These are phyloP conservation scores for Pipistrellus nathusii DNA, from an alignment of 2,797 vertebrate species.

Conservation along the genomic window DNA sequence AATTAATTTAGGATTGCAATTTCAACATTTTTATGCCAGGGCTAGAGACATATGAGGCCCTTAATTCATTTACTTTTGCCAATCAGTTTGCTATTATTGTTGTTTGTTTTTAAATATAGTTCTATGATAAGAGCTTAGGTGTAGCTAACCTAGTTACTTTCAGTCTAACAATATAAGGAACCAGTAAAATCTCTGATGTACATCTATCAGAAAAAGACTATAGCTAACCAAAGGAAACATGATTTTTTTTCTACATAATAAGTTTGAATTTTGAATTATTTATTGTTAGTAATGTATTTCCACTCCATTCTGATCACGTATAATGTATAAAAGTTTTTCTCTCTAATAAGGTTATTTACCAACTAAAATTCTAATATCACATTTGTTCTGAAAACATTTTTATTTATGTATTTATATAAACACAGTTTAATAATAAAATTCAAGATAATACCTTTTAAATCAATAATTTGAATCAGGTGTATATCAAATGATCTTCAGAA, in stretches of 20 bases:
- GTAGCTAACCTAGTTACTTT: background rate
- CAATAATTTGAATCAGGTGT: background rate
- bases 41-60: background rate
- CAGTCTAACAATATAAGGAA: background rate
- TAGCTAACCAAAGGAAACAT: background rate
- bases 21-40: background rate
- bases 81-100: background rate
- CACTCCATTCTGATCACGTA: background rate
- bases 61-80: background rate
- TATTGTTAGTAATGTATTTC: background rate
- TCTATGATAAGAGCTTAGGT: background rate
- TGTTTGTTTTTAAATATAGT: background rate
- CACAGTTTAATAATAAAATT: background rate
- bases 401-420: background rate
- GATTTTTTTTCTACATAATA: background rate
- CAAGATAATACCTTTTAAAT: background rate
- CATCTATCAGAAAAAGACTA: background rate
- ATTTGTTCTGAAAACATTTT: background rate
- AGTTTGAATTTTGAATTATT: background rate
- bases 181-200: background rate
- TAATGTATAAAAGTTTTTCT: background rate
- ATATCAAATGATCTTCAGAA: background rate
- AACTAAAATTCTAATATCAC: background rate
- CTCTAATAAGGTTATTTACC: background rate
- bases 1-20: background rate